Conservation (phyloP, 2,797 vertebrate species). For the Discoglossus pictus region DNA sequence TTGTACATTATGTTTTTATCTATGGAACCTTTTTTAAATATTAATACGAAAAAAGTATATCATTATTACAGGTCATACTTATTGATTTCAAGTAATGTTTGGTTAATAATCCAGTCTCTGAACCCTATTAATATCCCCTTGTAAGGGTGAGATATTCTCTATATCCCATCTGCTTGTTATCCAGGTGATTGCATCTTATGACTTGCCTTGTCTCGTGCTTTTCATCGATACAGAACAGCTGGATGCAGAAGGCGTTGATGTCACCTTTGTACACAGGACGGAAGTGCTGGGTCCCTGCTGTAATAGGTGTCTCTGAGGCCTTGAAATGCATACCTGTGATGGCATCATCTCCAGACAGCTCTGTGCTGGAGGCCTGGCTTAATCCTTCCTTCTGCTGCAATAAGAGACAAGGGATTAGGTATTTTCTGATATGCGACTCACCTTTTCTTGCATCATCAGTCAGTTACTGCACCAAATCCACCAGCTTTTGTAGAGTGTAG, state of each 20-base stretch:
- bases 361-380: fast-evolving
- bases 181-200: not conserved
- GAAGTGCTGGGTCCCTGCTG: constrained; percentile 38
- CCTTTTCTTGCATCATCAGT: not conserved
- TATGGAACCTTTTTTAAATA: too few relatives aligned
- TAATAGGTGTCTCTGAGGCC: constrained; percentile 11
- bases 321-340: constrained; percentile 3
- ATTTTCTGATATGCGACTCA: constrained; percentile 12
- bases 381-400: constrained; percentile 43
- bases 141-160: too few relatives aligned
- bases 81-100: too few relatives aligned
- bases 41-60: too few relatives aligned
- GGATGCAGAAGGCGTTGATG: constrained; percentile 76
- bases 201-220: constrained; percentile 78
- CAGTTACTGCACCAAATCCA: not conserved
- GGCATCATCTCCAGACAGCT: not conserved
- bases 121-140: too few relatives aligned
- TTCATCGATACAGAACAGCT: constrained; percentile 80
- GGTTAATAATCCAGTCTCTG: too few relatives aligned
- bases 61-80: too few relatives aligned
- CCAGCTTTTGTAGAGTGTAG: not conserved
- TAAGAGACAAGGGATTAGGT: constrained; percentile 21
- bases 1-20: too few relatives aligned
- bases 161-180: too few relatives aligned
- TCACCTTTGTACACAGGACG: constrained; percentile 55